Conservation (phyloP, 2,888 invertebrate genomes). For the Resseliella maxima region DNA sequence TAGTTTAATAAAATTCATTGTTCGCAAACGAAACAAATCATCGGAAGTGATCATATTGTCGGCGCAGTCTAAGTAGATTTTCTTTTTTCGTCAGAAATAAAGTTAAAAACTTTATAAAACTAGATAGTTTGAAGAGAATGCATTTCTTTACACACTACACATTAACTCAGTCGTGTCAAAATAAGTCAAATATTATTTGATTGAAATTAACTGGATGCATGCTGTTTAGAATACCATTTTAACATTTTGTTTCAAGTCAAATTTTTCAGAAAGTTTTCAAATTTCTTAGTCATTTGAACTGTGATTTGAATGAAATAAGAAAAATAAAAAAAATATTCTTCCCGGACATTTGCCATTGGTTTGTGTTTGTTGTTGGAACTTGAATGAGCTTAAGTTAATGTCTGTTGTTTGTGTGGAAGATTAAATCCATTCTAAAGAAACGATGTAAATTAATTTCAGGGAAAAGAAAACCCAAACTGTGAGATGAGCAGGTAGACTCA, state of each 20-base stretch:
- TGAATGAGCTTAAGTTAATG: not conserved
- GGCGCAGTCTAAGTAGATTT: not conserved
- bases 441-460: conserved; percentile 52
- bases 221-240: not conserved
- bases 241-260: not conserved
- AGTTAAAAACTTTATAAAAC: not conserved
- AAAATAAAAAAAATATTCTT: not conserved
- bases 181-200: no score
- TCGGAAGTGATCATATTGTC: conserved; percentile 2
- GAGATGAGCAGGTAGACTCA: conserved; percentile 57
- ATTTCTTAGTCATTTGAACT: conserved; percentile 30
- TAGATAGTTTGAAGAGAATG: not conserved
- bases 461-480: conserved; percentile 54
- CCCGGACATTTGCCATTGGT: not conserved
- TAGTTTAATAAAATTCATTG: conserved; percentile 10
- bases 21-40: not conserved
- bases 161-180: no score
- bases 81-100: not conserved
- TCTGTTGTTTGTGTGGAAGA: not conserved
- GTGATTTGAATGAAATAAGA: conserved; percentile 35
- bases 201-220: not conserved
- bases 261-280: not conserved
- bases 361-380: not conserved
- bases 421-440: conserved; percentile 44
- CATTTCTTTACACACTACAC: no score